Base-by-base conservation (phyloP, 2,797 vertebrate genomes). In the Alosa sapidissima region DNA sequence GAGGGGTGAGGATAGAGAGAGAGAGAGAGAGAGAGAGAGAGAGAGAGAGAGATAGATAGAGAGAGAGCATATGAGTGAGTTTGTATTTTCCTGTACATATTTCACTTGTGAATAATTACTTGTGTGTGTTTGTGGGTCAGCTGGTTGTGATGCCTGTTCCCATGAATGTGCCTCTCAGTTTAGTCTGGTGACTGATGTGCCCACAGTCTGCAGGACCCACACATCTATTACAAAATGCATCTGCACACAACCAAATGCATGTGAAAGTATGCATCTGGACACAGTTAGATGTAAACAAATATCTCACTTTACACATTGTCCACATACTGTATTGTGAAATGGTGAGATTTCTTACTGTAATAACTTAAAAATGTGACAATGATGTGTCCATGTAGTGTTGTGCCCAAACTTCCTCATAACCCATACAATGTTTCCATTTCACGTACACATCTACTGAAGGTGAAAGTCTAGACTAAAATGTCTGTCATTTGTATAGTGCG, bases 21-120 rank as follows among this genome's bases (percentile, higher is more conserved):
- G 68, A 75, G 33, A n/a, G 55, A 58, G 33, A 65, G 24, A 33
- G 24, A 33, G 68, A 36, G 68, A 75, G 33, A n/a, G 55, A 58
- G 33, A 65, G 24, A 33, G 24, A 33, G 24, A 65, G 24, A 33
- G 62, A 65, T 24, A 75, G 13, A 41, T 13, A 75, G 13, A 16
- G 68, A 75, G 68, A 75, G 68, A 21, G 36, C 47, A 14, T 47
- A 36, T 9, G 41, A 3, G 72, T 21, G 41, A 78, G 41, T 78
- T 45, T 78, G 36, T 28, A 19, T 21, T 16, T 75, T 1, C 62
- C 62, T 65, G 9, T 28, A 33, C 68, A 19, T 75, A 78, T 21
- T 78, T 19, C 72, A 78, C 41, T 41, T 78, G 72, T 78, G 72
- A 78, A 47, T 45, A 45, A 78, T 78, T 78, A 78, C 36, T 78